These are phyloP conservation scores for Sorex fumeus DNA, from an alignment of 2,113 vertebrate species.

Conservation along the genomic window DNA sequence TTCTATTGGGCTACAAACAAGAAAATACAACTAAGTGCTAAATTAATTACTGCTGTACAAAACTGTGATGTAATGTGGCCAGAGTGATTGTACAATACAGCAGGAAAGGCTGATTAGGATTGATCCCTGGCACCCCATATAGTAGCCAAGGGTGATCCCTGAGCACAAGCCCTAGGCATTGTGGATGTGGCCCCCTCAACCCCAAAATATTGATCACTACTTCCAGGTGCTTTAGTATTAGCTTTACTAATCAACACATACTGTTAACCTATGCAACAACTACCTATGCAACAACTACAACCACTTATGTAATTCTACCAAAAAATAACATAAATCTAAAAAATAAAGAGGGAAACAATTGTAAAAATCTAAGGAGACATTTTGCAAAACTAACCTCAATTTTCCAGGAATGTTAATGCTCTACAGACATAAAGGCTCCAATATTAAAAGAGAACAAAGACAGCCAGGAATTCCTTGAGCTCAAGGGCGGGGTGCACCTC, in stretches of 20 bases:
- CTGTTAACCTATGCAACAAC: constrained; percentile 30
- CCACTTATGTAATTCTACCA: too few relatives aligned
- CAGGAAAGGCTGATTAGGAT: too few relatives aligned
- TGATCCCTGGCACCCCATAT: too few relatives aligned
- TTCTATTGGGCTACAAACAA: constrained; percentile 14
- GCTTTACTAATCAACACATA: constrained; percentile 64
- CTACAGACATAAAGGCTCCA: constrained; percentile 10
- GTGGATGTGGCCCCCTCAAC: too few relatives aligned
- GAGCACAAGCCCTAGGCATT: too few relatives aligned
- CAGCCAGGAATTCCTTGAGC: too few relatives aligned
- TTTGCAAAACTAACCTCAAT: constrained; percentile 30
- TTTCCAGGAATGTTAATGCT: constrained; percentile 27
- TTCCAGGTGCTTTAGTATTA: constrained; percentile 38
- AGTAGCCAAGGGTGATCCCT: too few relatives aligned
- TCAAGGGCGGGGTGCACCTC: too few relatives aligned
- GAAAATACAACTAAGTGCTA: background rate
- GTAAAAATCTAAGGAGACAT: constrained; percentile 51
- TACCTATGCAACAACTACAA: too few relatives aligned
- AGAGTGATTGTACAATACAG: too few relatives aligned
- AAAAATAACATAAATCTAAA: too few relatives aligned
- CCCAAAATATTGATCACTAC: background rate
- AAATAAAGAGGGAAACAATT: constrained; percentile 32
- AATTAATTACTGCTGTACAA: constrained; percentile 54
- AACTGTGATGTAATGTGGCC: background rate
- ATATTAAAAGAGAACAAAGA: too few relatives aligned